phyloP scores from a whole-genome alignment of 1,140 invertebrate species.

The Caenorhabditis brenneri region DNA sequence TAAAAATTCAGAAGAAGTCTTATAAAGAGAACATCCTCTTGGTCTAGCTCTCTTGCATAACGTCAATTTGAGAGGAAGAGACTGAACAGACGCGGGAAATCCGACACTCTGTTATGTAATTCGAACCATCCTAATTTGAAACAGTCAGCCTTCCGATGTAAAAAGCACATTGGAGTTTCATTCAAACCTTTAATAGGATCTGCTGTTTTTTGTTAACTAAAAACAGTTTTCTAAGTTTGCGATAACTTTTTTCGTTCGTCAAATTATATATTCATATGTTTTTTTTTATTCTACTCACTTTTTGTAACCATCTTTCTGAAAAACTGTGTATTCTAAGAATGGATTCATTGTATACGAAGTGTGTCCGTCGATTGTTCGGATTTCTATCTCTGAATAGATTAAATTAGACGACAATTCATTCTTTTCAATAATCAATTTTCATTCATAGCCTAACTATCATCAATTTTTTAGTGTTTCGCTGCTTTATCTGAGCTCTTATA shows the following conservation, averaged over 20 bases:
- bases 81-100: not conserved
- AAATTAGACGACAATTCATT: not conserved
- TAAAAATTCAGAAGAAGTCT: constrained; percentile 18
- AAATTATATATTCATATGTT: too few relatives aligned
- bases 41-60: not conserved
- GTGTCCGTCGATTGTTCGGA: too few relatives aligned
- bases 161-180: not conserved
- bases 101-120: constrained; percentile 24
- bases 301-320: too few relatives aligned
- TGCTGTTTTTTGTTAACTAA: too few relatives aligned
- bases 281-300: too few relatives aligned
- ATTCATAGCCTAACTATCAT: not conserved
- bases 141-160: not conserved
- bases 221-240: too few relatives aligned
- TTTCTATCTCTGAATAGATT: not conserved
- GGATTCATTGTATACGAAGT: too few relatives aligned
- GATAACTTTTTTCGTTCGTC: too few relatives aligned
- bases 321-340: too few relatives aligned
- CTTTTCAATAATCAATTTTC: not conserved
- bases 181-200: too few relatives aligned
- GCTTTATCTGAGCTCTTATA: not conserved
- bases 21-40: constrained; percentile 13
- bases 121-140: constrained; percentile 37
- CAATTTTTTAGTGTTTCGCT: not conserved
- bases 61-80: not conserved